These are phyloP conservation scores for Pachypsylla venusta DNA, from an alignment of 1,140 invertebrate genomes.

Conservation along the genomic window DNA sequence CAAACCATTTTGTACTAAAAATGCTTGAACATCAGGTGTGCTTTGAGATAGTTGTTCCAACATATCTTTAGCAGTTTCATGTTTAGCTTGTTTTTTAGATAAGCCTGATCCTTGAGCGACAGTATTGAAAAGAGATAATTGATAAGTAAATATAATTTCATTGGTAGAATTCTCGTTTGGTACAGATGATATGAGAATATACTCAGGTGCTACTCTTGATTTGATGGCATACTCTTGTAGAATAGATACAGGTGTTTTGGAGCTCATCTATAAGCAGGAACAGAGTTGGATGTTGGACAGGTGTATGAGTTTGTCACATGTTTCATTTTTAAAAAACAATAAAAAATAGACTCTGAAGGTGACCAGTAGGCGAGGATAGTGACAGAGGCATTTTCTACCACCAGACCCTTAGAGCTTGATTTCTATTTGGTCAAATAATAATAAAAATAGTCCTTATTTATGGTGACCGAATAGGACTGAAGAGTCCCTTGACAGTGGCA, in stretches of 20 bases:
- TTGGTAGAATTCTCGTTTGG: not conserved
- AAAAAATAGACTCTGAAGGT: too few species aligned
- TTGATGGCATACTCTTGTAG: not conserved
- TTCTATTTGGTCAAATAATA: too few species aligned
- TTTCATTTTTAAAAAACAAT: too few species aligned
- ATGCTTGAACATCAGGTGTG: not conserved
- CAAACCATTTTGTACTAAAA: not conserved
- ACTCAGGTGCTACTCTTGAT: not conserved
- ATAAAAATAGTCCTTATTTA: too few species aligned
- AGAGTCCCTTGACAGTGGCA: too few species aligned
- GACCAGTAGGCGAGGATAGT: too few species aligned
- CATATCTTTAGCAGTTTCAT: slow-evolving; percentile 2
- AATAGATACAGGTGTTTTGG: slow-evolving; percentile 1
- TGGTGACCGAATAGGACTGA: too few species aligned
- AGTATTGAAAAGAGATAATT: not conserved
- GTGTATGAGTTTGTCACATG: too few species aligned
- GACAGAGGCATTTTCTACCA: too few species aligned
- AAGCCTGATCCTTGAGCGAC: not conserved
- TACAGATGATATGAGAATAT: not conserved
- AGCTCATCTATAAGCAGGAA: not conserved
- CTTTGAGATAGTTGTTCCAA: not conserved
- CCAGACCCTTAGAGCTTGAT: too few species aligned
- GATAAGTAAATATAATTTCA: not conserved
- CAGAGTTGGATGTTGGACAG: too few species aligned
- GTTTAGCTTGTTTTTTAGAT: not conserved